Base-by-base conservation (phyloP, 1,140 invertebrate species). In the Harpegnathos saltator region DNA sequence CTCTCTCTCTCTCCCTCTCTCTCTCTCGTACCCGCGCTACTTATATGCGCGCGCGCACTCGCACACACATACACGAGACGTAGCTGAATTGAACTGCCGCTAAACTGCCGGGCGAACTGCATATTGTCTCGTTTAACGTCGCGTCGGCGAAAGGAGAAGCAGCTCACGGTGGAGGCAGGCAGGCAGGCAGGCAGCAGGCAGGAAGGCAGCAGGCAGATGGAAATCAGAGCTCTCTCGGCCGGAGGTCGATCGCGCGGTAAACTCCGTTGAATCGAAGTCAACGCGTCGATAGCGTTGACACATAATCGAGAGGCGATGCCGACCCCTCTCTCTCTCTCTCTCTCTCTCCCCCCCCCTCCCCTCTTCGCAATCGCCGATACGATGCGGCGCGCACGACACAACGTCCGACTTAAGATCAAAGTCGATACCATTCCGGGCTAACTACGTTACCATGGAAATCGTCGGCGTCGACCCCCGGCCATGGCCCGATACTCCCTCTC, bases 391-490 rank as follows among this genome's bases (percentile, higher is more conserved):
- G 22, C 38, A 9, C 38, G 38, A 44, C 38, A 84, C 59, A 68
- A 56, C 52, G 63, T 84, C 61, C 77, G 52, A 82, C 63, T 73
- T 72, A 71, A 63, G 83, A 84, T 84, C 83, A 84, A 84, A 84
- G 83, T 84, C 63, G 77, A 61, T 82, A 63, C 68, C 50, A 65
- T 84, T 84, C 73, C 63, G 14, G 24, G 68, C 68, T 71, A 82
- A 69, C 82, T 68, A 56, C 63, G 83, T 84, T 82, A 38, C 77
- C 77, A 84, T 84, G 77, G 83, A 84, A 82, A 84, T 80, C 75
- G n/a, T 24, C 62, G 66, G 50, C 77, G 50, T 58, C 69, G 38
- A 19, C 68, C 44, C 24, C n/a, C 71, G 56, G 15, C 52, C 58
- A 33, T 33, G 22, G 52, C 82, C 38, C 66, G 75, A 56, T 78